Conservation (phyloP, 1,140 invertebrate species). For the Schlechtendalia chinensis region DNA sequence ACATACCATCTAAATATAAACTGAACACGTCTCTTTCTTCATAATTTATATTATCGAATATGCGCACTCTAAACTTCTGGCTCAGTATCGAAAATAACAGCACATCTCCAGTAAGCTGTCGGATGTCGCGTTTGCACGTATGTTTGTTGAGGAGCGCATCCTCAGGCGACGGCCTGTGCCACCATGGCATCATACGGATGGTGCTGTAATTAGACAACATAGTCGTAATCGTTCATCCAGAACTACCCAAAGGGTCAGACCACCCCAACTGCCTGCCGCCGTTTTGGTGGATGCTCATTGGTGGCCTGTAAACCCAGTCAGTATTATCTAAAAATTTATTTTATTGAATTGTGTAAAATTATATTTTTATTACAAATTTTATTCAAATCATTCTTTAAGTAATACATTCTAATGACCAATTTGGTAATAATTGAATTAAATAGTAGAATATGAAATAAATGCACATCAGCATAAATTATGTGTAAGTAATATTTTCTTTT, state of each 20-base stretch:
- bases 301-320: constrained; percentile 53
- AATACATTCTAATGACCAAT: too few species aligned
- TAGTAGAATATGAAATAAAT: too few species aligned
- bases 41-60: constrained; percentile 39
- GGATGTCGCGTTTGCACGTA: constrained; percentile 26
- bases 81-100: constrained; percentile 32
- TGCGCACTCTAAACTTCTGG: constrained; percentile 37
- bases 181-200: constrained; percentile 56
- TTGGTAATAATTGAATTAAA: too few species aligned
- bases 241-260: constrained; percentile 37
- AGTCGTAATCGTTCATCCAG: constrained; percentile 43
- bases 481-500: too few species aligned
- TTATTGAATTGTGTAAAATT: background rate
- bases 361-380: background rate
- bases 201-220: constrained; percentile 38
- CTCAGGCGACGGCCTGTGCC: constrained; percentile 58
- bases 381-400: too few species aligned
- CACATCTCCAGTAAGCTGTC: constrained; percentile 33
- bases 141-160: constrained; percentile 54
- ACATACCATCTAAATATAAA: constrained; percentile 45
- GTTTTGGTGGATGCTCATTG: constrained; percentile 53
- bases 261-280: constrained; percentile 55
- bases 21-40: constrained; percentile 19
- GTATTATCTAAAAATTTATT: constrained; percentile 15
- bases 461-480: too few species aligned